These are phyloP conservation scores for Melitaea cinxia DNA, from an alignment of 1,140 invertebrate genomes.

Conservation along the genomic window DNA sequence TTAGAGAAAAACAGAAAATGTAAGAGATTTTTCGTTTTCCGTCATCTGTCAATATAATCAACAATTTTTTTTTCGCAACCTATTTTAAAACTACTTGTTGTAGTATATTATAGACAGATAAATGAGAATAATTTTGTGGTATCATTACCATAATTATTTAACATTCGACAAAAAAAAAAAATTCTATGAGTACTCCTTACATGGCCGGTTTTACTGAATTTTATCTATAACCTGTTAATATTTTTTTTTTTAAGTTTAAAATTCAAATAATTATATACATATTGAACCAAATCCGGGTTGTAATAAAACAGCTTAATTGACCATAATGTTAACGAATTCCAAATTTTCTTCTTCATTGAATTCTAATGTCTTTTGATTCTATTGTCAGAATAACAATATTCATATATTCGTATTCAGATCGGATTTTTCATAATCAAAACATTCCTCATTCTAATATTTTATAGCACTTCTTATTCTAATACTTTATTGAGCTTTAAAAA, in stretches of 20 bases:
- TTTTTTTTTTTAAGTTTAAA: background rate
- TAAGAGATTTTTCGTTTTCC: too few relatives aligned
- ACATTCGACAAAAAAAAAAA: background rate
- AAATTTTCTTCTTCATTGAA: background rate
- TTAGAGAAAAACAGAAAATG: too few relatives aligned
- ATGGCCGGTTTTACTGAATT: background rate
- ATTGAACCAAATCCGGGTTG: background rate
- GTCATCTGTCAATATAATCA: too few relatives aligned
- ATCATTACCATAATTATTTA: background rate
- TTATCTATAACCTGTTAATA: background rate
- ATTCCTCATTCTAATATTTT: background rate
- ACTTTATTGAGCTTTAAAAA: too few relatives aligned
- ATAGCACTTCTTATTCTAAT: too few relatives aligned
- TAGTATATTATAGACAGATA: too few relatives aligned
- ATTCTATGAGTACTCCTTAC: background rate
- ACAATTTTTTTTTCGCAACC: too few relatives aligned
- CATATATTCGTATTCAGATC: too few relatives aligned
- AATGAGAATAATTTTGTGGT: background rate
- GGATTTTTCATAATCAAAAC: background rate
- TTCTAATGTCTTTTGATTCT: too few relatives aligned
- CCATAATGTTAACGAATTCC: background rate
- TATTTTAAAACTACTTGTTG: too few relatives aligned
- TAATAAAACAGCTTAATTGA: background rate
- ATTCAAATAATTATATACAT: slow-evolving; percentile 1
- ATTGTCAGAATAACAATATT: too few relatives aligned